Evolutionary conservation across 2,797 vertebrate species (phyloP), one percentile per base, ranked within the genome.

Genomic region (Lepilemur septentrionalis): DNA sequence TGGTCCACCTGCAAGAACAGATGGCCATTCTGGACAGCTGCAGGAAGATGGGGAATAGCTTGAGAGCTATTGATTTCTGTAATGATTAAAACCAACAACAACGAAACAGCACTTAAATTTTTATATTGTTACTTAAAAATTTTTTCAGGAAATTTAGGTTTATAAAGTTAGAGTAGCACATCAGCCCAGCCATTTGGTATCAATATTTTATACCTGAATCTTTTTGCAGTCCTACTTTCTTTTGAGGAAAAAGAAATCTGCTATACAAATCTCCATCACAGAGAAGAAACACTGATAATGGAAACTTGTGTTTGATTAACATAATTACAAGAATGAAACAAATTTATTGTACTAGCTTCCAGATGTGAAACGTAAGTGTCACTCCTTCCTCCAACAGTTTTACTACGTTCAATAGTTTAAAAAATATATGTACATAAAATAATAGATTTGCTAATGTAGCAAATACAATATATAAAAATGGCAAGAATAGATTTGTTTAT

Each of bases 21-120:
- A 92, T 91, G 94, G 91, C 22, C 25, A 8, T 41, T 82, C 65
- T n/a, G 92, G 70, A 95, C 94, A 97, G 97, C 93, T 97, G 96
- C 65, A n/a, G 85, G 55, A 93, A n/a, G 87, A 82, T 0, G 12
- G 79, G 52, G 41, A 91, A 78, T 0, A 72, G 67, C 41, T 61
- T 67, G 55, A 82, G 52, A 59, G 59, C 65, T n/a, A 80, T 20
- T 73, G 93, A 88, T 86, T 88, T 75, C 93, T 79, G 50, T 20
- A 50, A 72, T n/a, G 55, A 96, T 63, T 41, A 61, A 82, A 95
- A 93, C 28, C 61, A 93, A 32, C 50, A 72, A 79, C 7, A 80
- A 70, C 41, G 23, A 93, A 92, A 63, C 4, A 43, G 61, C 67
- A 30, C 52, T 73, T 79, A 63, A 15, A 75, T 48, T 67, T 50